A percentile compares a stretch with the other conserved stretches of the same genome.
These are phyloP conservation scores for Drosophila biarmipes DNA, from an alignment of 1,140 invertebrate species.

Conservation along the genomic window DNA sequence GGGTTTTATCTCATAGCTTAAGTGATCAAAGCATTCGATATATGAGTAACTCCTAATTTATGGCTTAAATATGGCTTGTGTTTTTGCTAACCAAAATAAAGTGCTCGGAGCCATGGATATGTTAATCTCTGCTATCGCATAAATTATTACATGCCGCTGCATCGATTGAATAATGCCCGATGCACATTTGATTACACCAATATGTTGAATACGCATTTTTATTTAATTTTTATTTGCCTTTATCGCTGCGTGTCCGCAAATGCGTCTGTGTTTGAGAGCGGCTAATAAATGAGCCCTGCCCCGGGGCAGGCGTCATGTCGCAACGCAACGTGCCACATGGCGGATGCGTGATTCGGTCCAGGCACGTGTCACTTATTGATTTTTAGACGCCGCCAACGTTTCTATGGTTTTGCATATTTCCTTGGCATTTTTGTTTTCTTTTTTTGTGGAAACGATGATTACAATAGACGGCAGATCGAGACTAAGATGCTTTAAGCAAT, in stretches of 20 bases:
- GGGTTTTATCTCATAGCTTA: neutral
- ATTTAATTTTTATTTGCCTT: slow-evolving; percentile 51
- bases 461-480: slow-evolving; percentile 16
- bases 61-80: neutral
- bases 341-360: slow-evolving; percentile 36
- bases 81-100: neutral
- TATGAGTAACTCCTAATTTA: neutral
- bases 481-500: slow-evolving; percentile 30
- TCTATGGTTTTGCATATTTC: slow-evolving; percentile 24
- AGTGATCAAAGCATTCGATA: neutral
- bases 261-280: slow-evolving; percentile 18
- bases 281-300: slow-evolving; percentile 49
- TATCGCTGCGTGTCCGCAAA: slow-evolving; percentile 17
- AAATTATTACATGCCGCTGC: slow-evolving; percentile 47
- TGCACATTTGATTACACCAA: slow-evolving; percentile 57
- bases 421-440: neutral
- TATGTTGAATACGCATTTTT: slow-evolving; percentile 45
- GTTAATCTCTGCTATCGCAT: slow-evolving; percentile 37
- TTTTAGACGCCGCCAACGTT: slow-evolving; percentile 23
- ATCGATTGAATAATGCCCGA: slow-evolving; percentile 45
- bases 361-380: slow-evolving; percentile 59
- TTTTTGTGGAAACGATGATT: slow-evolving; percentile 6
- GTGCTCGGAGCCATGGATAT: neutral
- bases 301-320: slow-evolving; percentile 21
- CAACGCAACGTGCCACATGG: slow-evolving; percentile 38